These are phyloP conservation scores for Neria commutata DNA, from an alignment of 2,888 invertebrate genomes.

Conservation along the genomic window DNA sequence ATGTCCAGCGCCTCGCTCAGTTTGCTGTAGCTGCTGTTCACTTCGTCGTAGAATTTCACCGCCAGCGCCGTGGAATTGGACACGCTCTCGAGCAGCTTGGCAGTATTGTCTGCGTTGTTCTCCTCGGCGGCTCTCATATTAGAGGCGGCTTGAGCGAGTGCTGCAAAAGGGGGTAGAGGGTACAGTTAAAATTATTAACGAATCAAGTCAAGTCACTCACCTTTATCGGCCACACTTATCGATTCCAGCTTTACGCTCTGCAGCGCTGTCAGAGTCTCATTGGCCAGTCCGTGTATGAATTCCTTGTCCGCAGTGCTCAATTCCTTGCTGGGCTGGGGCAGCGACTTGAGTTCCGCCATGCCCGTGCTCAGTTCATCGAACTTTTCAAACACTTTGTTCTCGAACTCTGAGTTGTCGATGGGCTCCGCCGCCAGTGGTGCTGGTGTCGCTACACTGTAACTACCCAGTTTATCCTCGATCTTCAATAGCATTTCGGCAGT, in stretches of 20 bases:
- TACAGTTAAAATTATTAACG: conserved; percentile 5
- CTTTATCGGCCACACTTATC: conserved; percentile 61
- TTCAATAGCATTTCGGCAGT: conserved; percentile 52
- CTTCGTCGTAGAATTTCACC: conserved; percentile 66
- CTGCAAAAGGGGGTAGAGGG: conserved; percentile 42
- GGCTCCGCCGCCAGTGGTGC: conserved; percentile 43
- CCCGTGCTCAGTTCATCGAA: conserved; percentile 62
- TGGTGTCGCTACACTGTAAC: conserved; percentile 44
- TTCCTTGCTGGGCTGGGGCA: conserved; percentile 31
- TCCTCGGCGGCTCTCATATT: conserved; percentile 66
- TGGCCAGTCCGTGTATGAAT: conserved; percentile 66
- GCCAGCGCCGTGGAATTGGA: conserved; percentile 65
- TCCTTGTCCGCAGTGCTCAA: conserved; percentile 61
- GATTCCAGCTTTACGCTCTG: conserved; percentile 65
- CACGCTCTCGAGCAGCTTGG: conserved; percentile 67
- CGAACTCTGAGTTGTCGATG: conserved; percentile 60
- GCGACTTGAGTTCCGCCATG: conserved; percentile 57
- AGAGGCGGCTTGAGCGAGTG: conserved; percentile 62
- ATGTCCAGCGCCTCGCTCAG: conserved; percentile 65
- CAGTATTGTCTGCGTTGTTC: conserved; percentile 62
- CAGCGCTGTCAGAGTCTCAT: conserved; percentile 68
- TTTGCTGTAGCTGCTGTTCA: conserved; percentile 65
- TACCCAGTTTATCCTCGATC: conserved; percentile 55
- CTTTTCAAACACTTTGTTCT: conserved; percentile 61
- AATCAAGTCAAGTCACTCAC: too few relatives aligned